Evolutionary conservation across 2,888 invertebrate species (phyloP), one percentile per base, ranked within the genome.

Genomic region (Diloba caeruleocephala): DNA sequence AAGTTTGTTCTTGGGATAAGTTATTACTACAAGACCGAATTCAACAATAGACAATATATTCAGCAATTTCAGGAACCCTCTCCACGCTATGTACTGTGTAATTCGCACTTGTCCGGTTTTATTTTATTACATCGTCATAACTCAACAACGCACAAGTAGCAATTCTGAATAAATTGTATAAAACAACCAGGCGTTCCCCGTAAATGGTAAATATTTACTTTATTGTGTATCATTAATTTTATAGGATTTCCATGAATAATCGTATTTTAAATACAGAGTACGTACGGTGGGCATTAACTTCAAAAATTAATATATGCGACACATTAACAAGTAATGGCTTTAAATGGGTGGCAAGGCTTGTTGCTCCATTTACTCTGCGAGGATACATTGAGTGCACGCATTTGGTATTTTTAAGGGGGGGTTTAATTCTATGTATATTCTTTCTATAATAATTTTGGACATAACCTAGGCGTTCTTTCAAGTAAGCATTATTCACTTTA

Each of bases 191-290:
- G 62, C 61, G 50, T 44, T 43, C 29, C 49, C 12, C 28, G 31
- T 41, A 50, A 54, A 65, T 62, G 51, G 49, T 55, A 65, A 61
- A 61, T 67, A 52, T 67, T 62, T 52, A 5, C 51, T 45, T 65
- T 45, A 67, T 63, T 55, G 14, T 55, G 2, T 29, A 39, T 12
- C 63, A 73, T 72, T 66, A 39, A 21, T 72, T 66, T 62, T 29
- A 50, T 55, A 9, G 43, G 50, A 66, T 70, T 61, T 55, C 14
- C 26, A 10, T 73, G 57, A 73, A 41, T 73, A 67, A 73, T 67
- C 37, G 28, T 50, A 13, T 60, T 73, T 72, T 73, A 73, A 73
- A 50, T 41, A 67, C 28, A 70, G 52, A 7, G 42, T 60, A 38
- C 26, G 39, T 15, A 32, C 37, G 37, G 4, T 2, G 14, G 33